phyloP scores from a whole-genome alignment of 2,888 invertebrate species.

The Idaea biselata region DNA sequence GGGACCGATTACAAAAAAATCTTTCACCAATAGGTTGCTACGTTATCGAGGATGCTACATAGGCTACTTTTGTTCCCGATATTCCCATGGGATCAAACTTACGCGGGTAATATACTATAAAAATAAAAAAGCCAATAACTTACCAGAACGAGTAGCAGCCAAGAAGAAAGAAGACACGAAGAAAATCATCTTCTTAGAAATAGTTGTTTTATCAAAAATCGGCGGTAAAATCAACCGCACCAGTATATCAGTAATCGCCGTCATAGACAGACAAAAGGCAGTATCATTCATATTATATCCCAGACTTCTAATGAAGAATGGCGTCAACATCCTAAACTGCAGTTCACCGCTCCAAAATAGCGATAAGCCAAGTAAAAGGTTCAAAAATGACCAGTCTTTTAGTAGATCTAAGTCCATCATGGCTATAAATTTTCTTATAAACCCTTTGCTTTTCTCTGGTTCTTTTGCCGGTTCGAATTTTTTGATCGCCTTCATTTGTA shows the following conservation, averaged over 20 bases:
- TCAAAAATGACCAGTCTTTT: conserved; percentile 86
- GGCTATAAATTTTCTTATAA: conserved; percentile 79
- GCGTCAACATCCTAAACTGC: conserved; percentile 87
- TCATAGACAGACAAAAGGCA: conserved; percentile 87
- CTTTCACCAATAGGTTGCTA: too few species aligned
- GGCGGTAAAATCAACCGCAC: conserved; percentile 87
- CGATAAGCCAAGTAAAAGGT: conserved; percentile 86
- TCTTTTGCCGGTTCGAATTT: conserved; percentile 54
- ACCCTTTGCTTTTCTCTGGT: conserved; percentile 61
- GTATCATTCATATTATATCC: conserved; percentile 84
- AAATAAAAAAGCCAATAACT: conserved; percentile 53
- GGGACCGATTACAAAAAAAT: too few species aligned
- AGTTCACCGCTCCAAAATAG: conserved; percentile 88
- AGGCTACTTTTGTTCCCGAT: too few species aligned
- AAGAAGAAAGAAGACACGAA: conserved; percentile 86
- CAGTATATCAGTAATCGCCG: conserved; percentile 87
- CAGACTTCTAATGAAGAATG: conserved; percentile 83
- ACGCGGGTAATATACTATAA: too few species aligned
- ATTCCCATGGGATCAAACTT: too few species aligned
- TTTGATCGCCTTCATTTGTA: conserved; percentile 73
- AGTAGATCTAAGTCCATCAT: conserved; percentile 87
- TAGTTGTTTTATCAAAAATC: conserved; percentile 84
- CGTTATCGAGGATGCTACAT: too few species aligned
- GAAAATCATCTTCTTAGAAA: conserved; percentile 86
- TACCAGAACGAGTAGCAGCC: conserved; percentile 87